Base-by-base conservation (phyloP, 2,113 vertebrate species). In the Gyps fulvus region DNA sequence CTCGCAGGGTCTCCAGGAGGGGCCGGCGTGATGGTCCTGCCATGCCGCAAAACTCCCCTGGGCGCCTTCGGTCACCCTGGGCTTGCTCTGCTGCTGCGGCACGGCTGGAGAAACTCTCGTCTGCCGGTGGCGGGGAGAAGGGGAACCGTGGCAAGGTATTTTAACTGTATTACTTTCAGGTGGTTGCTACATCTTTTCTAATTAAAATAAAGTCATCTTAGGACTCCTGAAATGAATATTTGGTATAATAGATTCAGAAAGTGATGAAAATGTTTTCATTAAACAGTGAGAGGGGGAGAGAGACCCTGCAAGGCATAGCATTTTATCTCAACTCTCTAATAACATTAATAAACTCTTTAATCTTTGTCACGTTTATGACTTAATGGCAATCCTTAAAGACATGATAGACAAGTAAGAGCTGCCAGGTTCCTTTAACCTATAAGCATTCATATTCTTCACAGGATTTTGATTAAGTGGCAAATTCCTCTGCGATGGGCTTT, bases 301-400 rank as follows among this genome's bases (percentile, higher is more conserved):
- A 97, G 97, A 97, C 96, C 98, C 98, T 98, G 98, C 95, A 97
- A 98, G 98, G 97, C 98, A 98, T 83, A 95, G 95, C 95, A 98
- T 98, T 98, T 98, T 98, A 98, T 98, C 98, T 98, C 96, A 92
- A 93, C 90, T 94, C 97, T 97, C 97, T 98, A 98, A 98, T 98
- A 98, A 98, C 96, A 97, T 98, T 98, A 98, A 98, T 98, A 98
- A 98, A 98, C 98, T 97, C 98, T 98, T 98, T 98, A 98, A 98
- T 98, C 98, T 98, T 95, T 95, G 96, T 97, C 97, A 97, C 95
- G 43, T 98, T 98, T 98, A 97, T 98, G 97, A 97, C 97, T 98
- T 98, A 98, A 98, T 97, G 97, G 97, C 97, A 97, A 93, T 94
- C 95, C 95, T 97, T 98, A 96, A 96, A 97, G 98, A 97, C 97